Evolutionary conservation across 2,888 invertebrate species (phyloP).

Genomic region (Emmelina monodactyla): DNA sequence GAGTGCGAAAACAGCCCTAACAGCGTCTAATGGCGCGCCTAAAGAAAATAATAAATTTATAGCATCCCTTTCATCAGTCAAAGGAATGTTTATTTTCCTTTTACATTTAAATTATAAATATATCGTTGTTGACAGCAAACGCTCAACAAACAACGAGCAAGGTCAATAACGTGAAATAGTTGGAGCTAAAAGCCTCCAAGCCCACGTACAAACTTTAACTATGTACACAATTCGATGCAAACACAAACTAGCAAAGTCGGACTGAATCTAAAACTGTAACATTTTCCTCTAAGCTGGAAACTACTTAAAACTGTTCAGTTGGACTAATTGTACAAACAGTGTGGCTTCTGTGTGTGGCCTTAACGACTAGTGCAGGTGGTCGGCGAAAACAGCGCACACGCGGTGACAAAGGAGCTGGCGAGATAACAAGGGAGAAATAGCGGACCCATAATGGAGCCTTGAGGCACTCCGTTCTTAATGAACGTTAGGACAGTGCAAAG

Average conservation of each 20-base stretch:
- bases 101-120: too few relatives aligned
- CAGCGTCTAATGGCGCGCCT: too few relatives aligned
- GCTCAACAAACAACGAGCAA: too few relatives aligned
- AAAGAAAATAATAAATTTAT: too few relatives aligned
- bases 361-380: constrained; percentile 40
- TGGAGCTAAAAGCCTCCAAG: too few relatives aligned
- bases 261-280: constrained; percentile 27
- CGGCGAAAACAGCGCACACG: constrained; percentile 8
- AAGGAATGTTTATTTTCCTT: too few relatives aligned
- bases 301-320: constrained; percentile 41
- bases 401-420: constrained; percentile 39
- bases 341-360: constrained; percentile 28
- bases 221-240: constrained; percentile 32
- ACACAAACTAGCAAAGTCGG: constrained; percentile 21
- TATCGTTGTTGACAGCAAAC: too few relatives aligned
- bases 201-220: constrained; percentile 26
- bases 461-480: constrained; percentile 29
- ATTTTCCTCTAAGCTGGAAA: constrained; percentile 27
- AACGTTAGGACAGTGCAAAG: constrained; percentile 22
- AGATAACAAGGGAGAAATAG: constrained; percentile 49
- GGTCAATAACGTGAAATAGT: too few relatives aligned
- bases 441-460: constrained; percentile 49
- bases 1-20: too few relatives aligned
- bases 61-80: too few relatives aligned
- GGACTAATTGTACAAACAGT: constrained; percentile 47